Evolutionary conservation across 2,113 vertebrate genomes (phyloP).

Genomic region (Nansenia antarctica): DNA sequence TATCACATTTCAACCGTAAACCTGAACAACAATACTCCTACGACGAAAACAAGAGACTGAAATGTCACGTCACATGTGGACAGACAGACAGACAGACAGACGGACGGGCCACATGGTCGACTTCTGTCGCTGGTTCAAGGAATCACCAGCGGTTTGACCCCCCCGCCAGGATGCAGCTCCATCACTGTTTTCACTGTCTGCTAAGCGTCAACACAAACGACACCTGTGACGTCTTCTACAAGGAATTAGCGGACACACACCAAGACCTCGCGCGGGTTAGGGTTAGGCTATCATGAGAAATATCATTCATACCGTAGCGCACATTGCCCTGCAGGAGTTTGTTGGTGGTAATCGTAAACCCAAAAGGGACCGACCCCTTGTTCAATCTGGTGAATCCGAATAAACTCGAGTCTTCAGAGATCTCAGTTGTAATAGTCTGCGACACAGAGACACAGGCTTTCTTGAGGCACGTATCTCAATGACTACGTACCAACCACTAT

Average conservation of each 20-base stretch:
- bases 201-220: conserved; percentile 13
- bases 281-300: background rate
- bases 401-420: background rate
- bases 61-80: background rate
- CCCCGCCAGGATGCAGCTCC: background rate
- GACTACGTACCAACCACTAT: conserved; percentile 14
- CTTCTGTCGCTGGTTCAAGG: background rate
- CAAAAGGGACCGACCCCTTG: too few species aligned
- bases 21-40: background rate
- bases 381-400: too few species aligned
- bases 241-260: too few species aligned
- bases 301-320: background rate
- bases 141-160: background rate
- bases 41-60: background rate
- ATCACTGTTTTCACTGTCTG: background rate
- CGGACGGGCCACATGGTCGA: background rate
- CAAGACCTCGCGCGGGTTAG: too few species aligned
- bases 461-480: background rate
- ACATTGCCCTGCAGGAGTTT: background rate
- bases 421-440: background rate
- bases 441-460: conserved; percentile 5
- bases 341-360: too few species aligned
- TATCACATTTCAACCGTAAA: background rate
- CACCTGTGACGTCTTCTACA: background rate
- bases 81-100: background rate